These are phyloP conservation scores for Aldabrachelys gigantea DNA, from an alignment of 2,113 vertebrate genomes.

Conservation along the genomic window DNA sequence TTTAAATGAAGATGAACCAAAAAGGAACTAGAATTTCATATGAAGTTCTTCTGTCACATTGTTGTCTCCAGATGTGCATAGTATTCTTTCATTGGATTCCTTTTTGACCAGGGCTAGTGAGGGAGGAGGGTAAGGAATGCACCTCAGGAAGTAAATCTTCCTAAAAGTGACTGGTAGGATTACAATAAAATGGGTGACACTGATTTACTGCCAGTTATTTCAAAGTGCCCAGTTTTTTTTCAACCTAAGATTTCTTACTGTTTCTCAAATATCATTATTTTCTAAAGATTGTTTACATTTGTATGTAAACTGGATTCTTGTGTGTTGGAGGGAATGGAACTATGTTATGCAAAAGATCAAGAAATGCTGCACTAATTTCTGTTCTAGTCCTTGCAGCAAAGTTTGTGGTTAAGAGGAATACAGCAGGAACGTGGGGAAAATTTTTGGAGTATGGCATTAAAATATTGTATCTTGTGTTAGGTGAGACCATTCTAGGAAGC, in stretches of 20 bases:
- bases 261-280: constrained; percentile 31
- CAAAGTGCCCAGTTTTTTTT: not conserved
- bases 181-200: constrained; percentile 50
- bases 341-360: constrained; percentile 13
- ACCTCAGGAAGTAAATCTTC: constrained; percentile 57
- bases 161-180: constrained; percentile 60
- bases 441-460: not conserved
- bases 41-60: not conserved
- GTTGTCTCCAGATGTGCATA: not conserved
- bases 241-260: constrained; percentile 40
- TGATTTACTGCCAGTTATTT: constrained; percentile 68
- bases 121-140: constrained; percentile 28
- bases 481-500: not conserved
- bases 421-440: not conserved
- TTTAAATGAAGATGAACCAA: not conserved
- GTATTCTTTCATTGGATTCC: not conserved
- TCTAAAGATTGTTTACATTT: not conserved
- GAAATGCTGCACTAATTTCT: not conserved
- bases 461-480: not conserved
- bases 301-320: not conserved
- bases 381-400: constrained; percentile 29
- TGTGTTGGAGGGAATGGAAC: constrained; percentile 5
- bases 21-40: not conserved
- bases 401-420: constrained; percentile 5
- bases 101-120: not conserved